Conservation (phyloP, 2,888 invertebrate genomes). For the Podabrus alpinus region DNA sequence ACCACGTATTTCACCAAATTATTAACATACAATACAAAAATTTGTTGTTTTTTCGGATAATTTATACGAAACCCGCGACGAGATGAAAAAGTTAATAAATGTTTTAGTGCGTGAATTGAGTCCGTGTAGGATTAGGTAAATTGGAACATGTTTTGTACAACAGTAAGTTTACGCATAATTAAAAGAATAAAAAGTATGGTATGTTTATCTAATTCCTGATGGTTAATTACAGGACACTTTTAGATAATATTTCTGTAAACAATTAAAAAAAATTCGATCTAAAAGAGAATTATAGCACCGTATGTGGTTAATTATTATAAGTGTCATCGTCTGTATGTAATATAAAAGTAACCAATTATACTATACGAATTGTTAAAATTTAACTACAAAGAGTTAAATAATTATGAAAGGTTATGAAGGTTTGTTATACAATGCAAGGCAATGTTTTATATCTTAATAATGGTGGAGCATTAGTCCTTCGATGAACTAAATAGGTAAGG, state of each 20-base stretch:
- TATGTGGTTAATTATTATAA: not conserved
- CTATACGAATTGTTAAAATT: not conserved
- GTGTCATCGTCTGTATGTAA: not conserved
- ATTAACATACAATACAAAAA: not conserved
- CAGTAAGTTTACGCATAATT: not conserved
- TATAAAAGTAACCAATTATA: not conserved
- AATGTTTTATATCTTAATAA: not conserved
- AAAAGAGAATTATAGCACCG: not conserved
- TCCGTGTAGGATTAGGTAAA: not conserved
- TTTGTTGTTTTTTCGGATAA: not conserved
- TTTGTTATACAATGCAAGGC: not conserved
- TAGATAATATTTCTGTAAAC: too few relatives aligned
- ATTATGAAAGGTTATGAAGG: not conserved
- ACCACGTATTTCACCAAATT: not conserved
- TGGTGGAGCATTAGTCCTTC: not conserved
- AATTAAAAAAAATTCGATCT: not conserved
- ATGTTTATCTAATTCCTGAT: not conserved
- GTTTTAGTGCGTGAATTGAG: not conserved
- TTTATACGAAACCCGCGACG: not conserved
- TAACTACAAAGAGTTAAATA: not conserved
- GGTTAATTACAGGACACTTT: not conserved
- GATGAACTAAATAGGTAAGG: not conserved
- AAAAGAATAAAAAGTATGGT: not conserved
- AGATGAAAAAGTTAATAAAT: not conserved
- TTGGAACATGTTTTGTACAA: not conserved